Base-by-base conservation (phyloP, 2,113 vertebrate genomes). In the Chaetodon auriga region DNA sequence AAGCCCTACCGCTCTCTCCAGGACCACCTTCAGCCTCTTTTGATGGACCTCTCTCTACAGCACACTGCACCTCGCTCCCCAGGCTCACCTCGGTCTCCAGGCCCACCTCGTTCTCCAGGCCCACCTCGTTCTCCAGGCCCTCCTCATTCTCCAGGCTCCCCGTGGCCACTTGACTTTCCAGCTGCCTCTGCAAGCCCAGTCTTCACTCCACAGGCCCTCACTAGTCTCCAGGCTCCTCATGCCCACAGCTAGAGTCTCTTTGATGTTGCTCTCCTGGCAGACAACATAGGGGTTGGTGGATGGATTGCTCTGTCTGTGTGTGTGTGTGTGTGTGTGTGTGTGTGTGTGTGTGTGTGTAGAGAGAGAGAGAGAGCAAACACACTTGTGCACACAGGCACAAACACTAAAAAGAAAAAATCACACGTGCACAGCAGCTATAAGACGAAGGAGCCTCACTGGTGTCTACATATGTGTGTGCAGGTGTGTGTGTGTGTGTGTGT, bases 261-360 rank as follows among this genome's bases (percentile, higher is more conserved):
- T 94, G 91, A 94, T 91, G 93, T 90, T 92, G 87, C 87, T 90
- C 92, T 92, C 82, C 87, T 88, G 89, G 89, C 88, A 85, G 87
- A 92, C 81, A 92, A 88, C 91, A 93, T 55, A 90, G 83, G 82
- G 72, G 81, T 58, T 69, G 85, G 78, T 90, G 90, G 80, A 92
- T 15, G 76, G 84, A 80, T 83, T 60, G 65, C 68, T 78, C 76
- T 85, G 81, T 63, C 36, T 72, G 58, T 75, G 57, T 60, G 60
- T 81, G 74, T 75, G 68, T 75, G 83, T 79, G 55, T 66, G 66
- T 65, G 68, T 53, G 54, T 66, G 55, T 71, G 72, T 66, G 71
- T 64, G 54, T 70, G 64, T 63, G 74, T 75, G 68, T 71, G 83
- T 79, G 55, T 66, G 66, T 65, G 68, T 53, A n/a, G n/a, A n/a